Evolutionary conservation across 2,797 vertebrate species (phyloP), one percentile per base, ranked within the genome.

Genomic region (Carapus acus): DNA sequence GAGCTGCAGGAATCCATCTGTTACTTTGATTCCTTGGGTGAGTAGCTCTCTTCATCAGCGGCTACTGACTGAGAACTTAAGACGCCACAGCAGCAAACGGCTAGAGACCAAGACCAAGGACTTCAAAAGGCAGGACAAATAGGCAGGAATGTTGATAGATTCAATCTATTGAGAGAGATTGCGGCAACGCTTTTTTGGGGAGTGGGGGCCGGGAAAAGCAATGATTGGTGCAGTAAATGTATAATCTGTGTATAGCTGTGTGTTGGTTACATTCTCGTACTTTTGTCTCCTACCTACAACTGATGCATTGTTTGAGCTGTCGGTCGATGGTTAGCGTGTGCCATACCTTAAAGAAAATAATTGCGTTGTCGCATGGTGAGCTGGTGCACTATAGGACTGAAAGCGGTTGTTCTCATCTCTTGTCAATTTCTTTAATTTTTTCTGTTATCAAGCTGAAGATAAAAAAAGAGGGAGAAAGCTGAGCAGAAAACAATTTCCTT

Each of bases 281-380:
- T 67, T 78, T 46, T 74, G 54, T 79, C 70, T 56, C 65, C 73
- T 82, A 62, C 71, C 19, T 38, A 34, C 24, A 67, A 41, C 65
- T 52, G 43, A 40, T 73, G 56, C 69, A 53, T 54, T 60, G 63
- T 78, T 49, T 40, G 45, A 65, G 52, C 56, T 65, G 52, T 59
- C 62, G 64, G 65, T 78, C 54, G 63, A 62, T 67, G 65, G 71
- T 48, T 73, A 78, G 43, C 74, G 53, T 61, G 69, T 82, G 73
- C 73, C 78, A 79, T 67, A 48, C 60, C 60, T 31, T 42, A 8
- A 14, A 29, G 6, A 45, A 43, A 38, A 44, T n/a, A 22, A 37
- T 24, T 8, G 59, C 5, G 15, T 16, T 27, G 24, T 27, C 9
- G 24, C 13, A 3, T n/a, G 34, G n/a, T 13, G 6, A 33, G 31